Evolutionary conservation across 2,113 vertebrate species (phyloP), one percentile per base, ranked within the genome.

Genomic region (Uria lomvia): DNA sequence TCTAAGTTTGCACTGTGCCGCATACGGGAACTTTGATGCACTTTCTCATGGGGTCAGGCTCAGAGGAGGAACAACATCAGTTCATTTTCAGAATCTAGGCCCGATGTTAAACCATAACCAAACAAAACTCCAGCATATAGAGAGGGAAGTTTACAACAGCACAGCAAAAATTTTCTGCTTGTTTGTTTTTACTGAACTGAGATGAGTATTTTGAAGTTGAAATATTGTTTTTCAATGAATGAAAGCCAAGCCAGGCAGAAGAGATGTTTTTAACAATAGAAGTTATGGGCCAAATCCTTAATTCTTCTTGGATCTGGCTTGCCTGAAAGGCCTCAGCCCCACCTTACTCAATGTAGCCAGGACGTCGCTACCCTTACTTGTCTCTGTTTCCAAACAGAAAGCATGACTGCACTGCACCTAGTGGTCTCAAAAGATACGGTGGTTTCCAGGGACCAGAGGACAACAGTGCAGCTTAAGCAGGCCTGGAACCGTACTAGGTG

Each of bases 381-480:
- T 58, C 30, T 58, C 38, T 16, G 13, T 22, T 74, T 59, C 42
- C 65, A 74, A 50, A 50, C 34, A 58, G 63, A 87, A 43, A 53
- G 30, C 1, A 50, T 50, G 50, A 17, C 47, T 71, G 32, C 55
- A 1, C 14, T 13, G 43, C 21, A 17, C 52, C 9, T 1, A 2
- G 2, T 1, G 9, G 29, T 77, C 47, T 53, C 40, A 3, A 8
- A 55, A 76, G 84, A 60, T 10, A 4, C 0, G 0, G 0, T 16
- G n/a, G 7, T 65, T 83, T 78, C 53, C 52, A 14, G 12, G 11
- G 17, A 20, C 59, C 49, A 62, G 75, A 43, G 18, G 24, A 52
- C 58, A 52, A 15, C 47, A 4, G 3, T 0, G 3, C 8, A 67
- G 32, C n/a, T 60, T 4, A 26, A 55, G 23, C 40, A 59, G 38